phyloP scores from a whole-genome alignment of 2,888 invertebrate genomes.

The Schizaphis graminum region DNA sequence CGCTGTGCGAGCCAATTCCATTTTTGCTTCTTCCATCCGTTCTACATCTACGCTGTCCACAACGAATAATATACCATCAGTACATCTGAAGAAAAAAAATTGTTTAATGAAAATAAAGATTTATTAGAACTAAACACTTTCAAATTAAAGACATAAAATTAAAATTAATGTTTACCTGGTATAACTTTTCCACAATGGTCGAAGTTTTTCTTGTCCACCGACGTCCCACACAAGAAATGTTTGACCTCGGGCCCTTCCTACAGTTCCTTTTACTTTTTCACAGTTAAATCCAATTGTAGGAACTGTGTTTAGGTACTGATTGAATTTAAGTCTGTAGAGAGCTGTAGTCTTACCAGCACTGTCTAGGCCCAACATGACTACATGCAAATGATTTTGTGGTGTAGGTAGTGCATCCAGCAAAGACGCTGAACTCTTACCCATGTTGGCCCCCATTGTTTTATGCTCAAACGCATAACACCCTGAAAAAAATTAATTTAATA shows the following conservation, averaged over 20 bases:
- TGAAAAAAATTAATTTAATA: constrained; percentile 9
- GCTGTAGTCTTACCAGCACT: constrained; percentile 98
- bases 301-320: constrained; percentile 97
- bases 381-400: constrained; percentile 85
- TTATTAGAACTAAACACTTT: not conserved
- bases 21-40: constrained; percentile 96
- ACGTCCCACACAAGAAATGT: constrained; percentile 98
- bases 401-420: constrained; percentile 85
- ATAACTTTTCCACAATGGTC: constrained; percentile 97
- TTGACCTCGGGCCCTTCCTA: constrained; percentile 92
- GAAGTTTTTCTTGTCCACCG: constrained; percentile 95
- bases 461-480: constrained; percentile 66
- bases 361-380: constrained; percentile 97
- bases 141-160: not conserved
- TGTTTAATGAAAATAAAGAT: not conserved
- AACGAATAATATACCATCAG: constrained; percentile 97
- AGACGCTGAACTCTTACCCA: constrained; percentile 83
- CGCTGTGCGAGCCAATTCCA: constrained; percentile 93
- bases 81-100: constrained; percentile 74
- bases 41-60: constrained; percentile 95
- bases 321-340: constrained; percentile 95
- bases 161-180: constrained; percentile 73
- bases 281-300: constrained; percentile 99
- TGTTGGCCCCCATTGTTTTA: constrained; percentile 82
- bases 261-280: constrained; percentile 87